Conservation (phyloP, 2,113 vertebrate genomes). For the Anhinga anhinga region DNA sequence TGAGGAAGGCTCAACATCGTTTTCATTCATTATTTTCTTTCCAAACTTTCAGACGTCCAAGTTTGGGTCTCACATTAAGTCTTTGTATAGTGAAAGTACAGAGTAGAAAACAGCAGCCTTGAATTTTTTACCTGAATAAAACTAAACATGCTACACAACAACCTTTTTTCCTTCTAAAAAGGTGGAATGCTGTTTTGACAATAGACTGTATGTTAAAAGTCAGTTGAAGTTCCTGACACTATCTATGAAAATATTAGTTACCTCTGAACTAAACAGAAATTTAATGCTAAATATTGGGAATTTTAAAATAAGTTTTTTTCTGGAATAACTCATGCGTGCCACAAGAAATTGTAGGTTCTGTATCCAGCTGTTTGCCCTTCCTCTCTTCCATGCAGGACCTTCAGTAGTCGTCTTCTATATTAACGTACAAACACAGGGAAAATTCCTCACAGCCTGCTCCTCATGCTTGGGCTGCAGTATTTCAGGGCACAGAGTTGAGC, state of each 20-base stretch:
- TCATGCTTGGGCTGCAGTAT: neutral
- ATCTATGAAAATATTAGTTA: neutral
- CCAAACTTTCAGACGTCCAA: neutral
- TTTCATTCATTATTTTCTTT: neutral
- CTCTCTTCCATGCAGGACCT: neutral
- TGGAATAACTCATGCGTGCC: neutral
- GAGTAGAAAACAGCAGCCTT: neutral
- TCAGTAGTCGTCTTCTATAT: neutral
- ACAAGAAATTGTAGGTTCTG: neutral
- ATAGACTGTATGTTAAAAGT: neutral
- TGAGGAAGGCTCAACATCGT: neutral
- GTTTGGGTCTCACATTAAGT: neutral
- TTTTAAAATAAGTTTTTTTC: neutral
- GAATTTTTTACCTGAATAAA: neutral
- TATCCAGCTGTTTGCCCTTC: neutral
- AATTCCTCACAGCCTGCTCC: neutral
- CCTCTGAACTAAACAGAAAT: neutral
- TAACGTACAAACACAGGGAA: neutral
- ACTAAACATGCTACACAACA: neutral
- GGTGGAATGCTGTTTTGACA: neutral
- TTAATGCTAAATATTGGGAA: neutral
- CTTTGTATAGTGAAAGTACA: neutral
- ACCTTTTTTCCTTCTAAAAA: neutral
- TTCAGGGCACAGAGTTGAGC: neutral
- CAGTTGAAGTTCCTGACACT: neutral